These are phyloP conservation scores for Chironomus striatipennis DNA, from an alignment of 1,140 invertebrate genomes.

Conservation along the genomic window DNA sequence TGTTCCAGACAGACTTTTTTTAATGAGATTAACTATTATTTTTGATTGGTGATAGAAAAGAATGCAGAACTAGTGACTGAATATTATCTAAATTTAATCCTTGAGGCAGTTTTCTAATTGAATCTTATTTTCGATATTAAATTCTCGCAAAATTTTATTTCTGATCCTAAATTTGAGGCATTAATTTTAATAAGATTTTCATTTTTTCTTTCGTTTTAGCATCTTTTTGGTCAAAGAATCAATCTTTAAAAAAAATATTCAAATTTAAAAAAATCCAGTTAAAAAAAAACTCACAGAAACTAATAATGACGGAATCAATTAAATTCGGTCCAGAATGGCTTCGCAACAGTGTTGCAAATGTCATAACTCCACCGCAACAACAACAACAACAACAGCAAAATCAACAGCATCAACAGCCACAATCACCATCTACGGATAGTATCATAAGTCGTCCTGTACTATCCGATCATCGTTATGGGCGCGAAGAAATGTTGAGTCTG, in stretches of 20 bases:
- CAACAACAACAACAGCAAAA: neutral
- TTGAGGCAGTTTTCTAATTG: too few relatives aligned
- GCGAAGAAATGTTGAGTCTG: constrained; percentile 82
- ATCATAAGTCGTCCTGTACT: constrained; percentile 38
- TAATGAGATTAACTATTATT: too few relatives aligned
- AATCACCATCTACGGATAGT: constrained; percentile 7
- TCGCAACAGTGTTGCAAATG: constrained; percentile 42
- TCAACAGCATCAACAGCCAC: neutral
- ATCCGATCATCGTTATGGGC: constrained; percentile 54
- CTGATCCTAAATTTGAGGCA: too few relatives aligned
- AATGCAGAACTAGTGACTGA: too few relatives aligned
- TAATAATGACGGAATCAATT: constrained; percentile 58
- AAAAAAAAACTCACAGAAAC: neutral
- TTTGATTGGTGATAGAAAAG: too few relatives aligned
- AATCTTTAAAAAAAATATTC: neutral
- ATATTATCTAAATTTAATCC: too few relatives aligned
- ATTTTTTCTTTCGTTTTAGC: too few relatives aligned
- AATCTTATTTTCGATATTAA: too few relatives aligned
- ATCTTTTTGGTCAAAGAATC: neutral
- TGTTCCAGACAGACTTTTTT: too few relatives aligned
- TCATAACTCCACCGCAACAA: neutral
- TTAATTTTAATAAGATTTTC: too few relatives aligned
- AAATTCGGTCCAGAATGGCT: constrained; percentile 68
- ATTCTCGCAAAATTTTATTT: too few relatives aligned
- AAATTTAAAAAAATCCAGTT: neutral